Conservation (phyloP, 1,140 invertebrate genomes). For the Caenorhabditis remanei region DNA sequence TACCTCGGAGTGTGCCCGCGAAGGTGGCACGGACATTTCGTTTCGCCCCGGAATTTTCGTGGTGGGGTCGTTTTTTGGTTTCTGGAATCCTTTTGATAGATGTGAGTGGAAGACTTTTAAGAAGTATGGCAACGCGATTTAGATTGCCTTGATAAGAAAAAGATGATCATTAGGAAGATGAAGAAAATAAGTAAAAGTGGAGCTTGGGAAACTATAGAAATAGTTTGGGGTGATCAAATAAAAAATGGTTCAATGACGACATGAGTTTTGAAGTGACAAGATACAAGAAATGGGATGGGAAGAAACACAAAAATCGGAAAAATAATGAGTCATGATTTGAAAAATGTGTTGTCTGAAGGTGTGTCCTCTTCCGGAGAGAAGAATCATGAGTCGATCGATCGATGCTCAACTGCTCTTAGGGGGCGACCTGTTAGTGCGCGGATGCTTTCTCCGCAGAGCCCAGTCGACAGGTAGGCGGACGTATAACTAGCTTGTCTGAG, state of each 20-base stretch:
- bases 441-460: conserved; percentile 20
- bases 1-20: conserved; percentile 73
- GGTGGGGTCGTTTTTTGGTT: conserved; percentile 33
- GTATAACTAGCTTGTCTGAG: conserved; percentile 46
- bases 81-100: not conserved
- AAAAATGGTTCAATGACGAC: not conserved
- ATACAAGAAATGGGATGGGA: not conserved
- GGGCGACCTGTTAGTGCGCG: not conserved
- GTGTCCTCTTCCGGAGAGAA: not conserved
- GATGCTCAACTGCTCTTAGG: conserved; percentile 40
- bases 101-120: not conserved
- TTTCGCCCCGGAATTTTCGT: conserved; percentile 29
- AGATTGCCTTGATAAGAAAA: not conserved
- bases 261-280: not conserved
- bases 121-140: not conserved
- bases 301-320: not conserved
- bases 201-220: not conserved
- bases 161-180: not conserved
- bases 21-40: conserved; percentile 74
- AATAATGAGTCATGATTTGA: not conserved
- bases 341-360: conserved; percentile 30
- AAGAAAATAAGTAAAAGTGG: not conserved
- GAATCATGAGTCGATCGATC: conserved; percentile 22
- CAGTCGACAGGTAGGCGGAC: conserved; percentile 29
- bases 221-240: not conserved